Evolutionary conservation across 2,888 invertebrate species (phyloP).

Genomic region (Epirrhoe tristata): DNA sequence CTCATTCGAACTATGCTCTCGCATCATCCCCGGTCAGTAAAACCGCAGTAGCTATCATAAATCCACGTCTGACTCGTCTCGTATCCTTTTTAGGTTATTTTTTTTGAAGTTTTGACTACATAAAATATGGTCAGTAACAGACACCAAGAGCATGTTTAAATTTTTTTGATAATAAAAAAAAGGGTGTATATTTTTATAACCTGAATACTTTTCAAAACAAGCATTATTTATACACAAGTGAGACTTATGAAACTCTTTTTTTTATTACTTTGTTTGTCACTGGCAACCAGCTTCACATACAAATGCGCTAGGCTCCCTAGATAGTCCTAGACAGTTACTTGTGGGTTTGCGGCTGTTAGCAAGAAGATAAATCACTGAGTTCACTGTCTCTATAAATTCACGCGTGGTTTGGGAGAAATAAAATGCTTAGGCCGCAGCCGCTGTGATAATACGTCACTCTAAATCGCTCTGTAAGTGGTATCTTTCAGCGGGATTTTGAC

Average conservation of each 20-base stretch:
- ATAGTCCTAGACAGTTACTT: background rate
- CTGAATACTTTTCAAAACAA: no score
- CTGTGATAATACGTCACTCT: conserved; percentile 6
- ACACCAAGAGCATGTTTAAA: no score
- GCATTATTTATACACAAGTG: no score
- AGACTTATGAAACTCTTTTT: background rate
- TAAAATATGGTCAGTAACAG: no score
- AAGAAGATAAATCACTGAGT: conserved; percentile 34
- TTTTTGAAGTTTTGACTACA: no score
- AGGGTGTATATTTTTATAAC: no score
- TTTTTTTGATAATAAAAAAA: no score
- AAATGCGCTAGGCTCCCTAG: background rate
- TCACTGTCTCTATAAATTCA: conserved; percentile 36
- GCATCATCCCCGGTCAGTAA: no score
- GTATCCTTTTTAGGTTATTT: no score
- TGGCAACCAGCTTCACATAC: background rate
- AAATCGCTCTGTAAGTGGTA: conserved; percentile 8
- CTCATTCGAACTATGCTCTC: no score
- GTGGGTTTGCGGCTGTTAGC: conserved; percentile 1
- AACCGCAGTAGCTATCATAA: no score
- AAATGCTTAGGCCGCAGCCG: conserved; percentile 30
- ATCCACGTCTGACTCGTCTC: no score
- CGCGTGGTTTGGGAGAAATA: conserved; percentile 31
- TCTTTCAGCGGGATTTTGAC: background rate
- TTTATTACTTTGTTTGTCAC: background rate